These are phyloP conservation scores for Bembecia ichneumoniformis DNA, from an alignment of 2,888 invertebrate genomes.

Conservation along the genomic window DNA sequence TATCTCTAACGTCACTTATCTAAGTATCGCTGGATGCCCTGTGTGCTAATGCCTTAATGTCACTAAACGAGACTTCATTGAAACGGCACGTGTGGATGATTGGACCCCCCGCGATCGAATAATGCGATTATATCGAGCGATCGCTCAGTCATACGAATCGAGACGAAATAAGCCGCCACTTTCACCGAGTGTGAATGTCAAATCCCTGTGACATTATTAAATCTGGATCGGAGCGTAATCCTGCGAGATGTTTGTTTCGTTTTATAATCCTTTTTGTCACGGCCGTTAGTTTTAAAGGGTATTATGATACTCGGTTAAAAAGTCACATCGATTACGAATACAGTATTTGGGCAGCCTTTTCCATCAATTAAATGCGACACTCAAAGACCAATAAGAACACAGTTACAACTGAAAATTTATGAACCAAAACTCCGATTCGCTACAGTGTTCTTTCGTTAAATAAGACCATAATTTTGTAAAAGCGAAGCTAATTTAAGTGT, in stretches of 20 bases:
- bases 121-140: slow-evolving; percentile 52
- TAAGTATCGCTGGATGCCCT: too few relatives aligned
- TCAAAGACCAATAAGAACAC: too few relatives aligned
- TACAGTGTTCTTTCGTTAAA: too few relatives aligned
- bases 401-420: too few relatives aligned
- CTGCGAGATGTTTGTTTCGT: slow-evolving; percentile 12
- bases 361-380: not conserved
- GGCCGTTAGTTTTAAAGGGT: slow-evolving; percentile 33
- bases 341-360: not conserved
- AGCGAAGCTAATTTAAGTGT: slow-evolving; percentile 5
- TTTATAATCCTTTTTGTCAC: slow-evolving; percentile 16
- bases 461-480: too few relatives aligned
- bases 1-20: too few relatives aligned
- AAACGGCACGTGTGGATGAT: slow-evolving; percentile 20
- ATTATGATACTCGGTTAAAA: not conserved
- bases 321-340: not conserved
- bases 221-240: slow-evolving; percentile 46
- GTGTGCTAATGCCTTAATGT: slow-evolving; percentile 3
- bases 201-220: slow-evolving; percentile 46
- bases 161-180: slow-evolving; percentile 48
- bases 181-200: slow-evolving; percentile 65
- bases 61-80: not conserved
- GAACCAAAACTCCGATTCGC: too few relatives aligned
- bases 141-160: slow-evolving; percentile 49
- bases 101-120: slow-evolving; percentile 49